These are phyloP conservation scores for Sarotherodon lohbergeri DNA, from an alignment of 2,113 vertebrate species.

Conservation along the genomic window DNA sequence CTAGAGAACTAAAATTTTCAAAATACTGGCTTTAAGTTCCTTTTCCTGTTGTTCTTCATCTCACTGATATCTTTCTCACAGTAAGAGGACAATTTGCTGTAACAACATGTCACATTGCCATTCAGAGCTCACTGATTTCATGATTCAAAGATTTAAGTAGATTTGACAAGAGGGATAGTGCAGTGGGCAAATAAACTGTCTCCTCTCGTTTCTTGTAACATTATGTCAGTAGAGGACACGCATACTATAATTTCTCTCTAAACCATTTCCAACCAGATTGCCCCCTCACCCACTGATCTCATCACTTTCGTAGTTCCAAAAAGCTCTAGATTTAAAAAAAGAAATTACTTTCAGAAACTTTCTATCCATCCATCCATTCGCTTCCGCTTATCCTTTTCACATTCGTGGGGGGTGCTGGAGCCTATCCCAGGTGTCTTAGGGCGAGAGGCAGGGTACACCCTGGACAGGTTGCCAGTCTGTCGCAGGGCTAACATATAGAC, in stretches of 20 bases:
- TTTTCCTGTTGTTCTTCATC: background rate
- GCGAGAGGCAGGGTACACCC: background rate
- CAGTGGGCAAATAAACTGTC: background rate
- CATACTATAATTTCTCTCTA: background rate
- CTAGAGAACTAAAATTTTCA: background rate
- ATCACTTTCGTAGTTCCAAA: background rate
- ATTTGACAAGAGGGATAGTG: background rate
- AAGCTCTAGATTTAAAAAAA: background rate
- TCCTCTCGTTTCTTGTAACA: background rate
- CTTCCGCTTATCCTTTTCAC: background rate
- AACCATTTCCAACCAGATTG: background rate
- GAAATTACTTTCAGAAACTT: constrained; percentile 5
- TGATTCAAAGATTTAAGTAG: background rate
- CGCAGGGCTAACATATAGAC: background rate
- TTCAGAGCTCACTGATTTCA: background rate
- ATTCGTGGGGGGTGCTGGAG: background rate
- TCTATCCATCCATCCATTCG: background rate
- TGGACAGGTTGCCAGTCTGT: background rate
- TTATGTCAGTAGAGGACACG: background rate
- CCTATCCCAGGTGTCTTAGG: background rate
- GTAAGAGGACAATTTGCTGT: background rate
- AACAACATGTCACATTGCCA: background rate
- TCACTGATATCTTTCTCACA: background rate
- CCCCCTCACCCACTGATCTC: background rate
- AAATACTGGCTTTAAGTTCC: background rate